These are phyloP conservation scores for Phalacrocorax carbo DNA, from an alignment of 2,113 vertebrate genomes.

Conservation along the genomic window DNA sequence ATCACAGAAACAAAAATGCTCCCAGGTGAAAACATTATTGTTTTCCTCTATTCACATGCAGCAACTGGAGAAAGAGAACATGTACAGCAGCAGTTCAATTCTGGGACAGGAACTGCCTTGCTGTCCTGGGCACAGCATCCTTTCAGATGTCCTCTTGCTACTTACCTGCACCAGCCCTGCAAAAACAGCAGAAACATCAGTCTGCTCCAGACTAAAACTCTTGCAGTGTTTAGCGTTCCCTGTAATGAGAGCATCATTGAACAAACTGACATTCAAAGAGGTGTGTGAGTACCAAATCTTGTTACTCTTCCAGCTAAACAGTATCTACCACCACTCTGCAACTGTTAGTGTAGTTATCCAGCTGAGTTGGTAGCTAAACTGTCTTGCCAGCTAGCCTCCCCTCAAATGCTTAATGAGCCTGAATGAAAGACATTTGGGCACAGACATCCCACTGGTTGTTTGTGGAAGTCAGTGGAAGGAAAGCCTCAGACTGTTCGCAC, in stretches of 20 bases:
- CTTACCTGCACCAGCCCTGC: neutral
- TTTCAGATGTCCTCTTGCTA: neutral
- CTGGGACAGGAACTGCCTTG: neutral
- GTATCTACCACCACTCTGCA: neutral
- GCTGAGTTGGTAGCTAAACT: neutral
- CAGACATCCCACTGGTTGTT: neutral
- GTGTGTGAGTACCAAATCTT: neutral
- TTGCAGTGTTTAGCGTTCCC: neutral
- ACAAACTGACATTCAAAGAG: neutral
- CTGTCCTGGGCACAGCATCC: rapidly evolving
- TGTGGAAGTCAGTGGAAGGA: neutral
- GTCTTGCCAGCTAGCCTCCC: neutral
- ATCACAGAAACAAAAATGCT: neutral
- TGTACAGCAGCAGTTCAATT: neutral
- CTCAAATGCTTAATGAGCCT: neutral
- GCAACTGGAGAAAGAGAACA: neutral
- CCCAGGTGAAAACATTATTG: neutral
- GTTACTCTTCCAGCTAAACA: neutral
- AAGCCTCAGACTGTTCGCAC: neutral
- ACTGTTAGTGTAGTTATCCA: neutral
- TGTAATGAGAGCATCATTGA: neutral
- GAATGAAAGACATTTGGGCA: neutral
- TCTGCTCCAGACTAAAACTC: neutral
- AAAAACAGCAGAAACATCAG: neutral
- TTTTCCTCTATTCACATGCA: neutral